phyloP scores from a whole-genome alignment of 2,797 vertebrate species.

The Crotalus adamanteus region DNA sequence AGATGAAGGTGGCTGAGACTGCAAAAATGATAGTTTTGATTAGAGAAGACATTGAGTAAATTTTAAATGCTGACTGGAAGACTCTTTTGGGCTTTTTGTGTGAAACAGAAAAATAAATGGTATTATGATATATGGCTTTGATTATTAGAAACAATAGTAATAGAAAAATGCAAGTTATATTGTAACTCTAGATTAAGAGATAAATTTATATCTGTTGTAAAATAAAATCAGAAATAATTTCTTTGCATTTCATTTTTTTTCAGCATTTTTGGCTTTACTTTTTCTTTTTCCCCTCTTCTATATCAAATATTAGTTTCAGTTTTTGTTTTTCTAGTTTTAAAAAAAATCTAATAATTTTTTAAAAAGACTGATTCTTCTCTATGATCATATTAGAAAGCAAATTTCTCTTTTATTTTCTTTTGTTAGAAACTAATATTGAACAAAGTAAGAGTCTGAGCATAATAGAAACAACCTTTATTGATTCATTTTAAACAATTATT shows the following conservation, averaged over 20 bases:
- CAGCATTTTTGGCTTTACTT: background rate
- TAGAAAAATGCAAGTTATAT: background rate
- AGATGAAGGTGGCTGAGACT: background rate
- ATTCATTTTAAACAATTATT: slow-evolving; percentile 64
- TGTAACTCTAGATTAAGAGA: background rate
- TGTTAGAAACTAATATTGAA: background rate
- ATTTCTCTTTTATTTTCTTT: background rate
- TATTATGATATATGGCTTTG: background rate
- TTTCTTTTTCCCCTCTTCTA: background rate
- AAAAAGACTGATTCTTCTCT: background rate
- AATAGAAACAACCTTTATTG: slow-evolving; percentile 49
- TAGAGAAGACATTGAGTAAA: background rate
- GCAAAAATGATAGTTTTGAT: background rate
- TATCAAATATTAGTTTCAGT: background rate
- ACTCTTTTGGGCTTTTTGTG: background rate
- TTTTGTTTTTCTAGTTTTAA: background rate
- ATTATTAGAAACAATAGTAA: background rate
- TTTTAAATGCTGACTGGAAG: background rate
- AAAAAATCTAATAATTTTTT: background rate
- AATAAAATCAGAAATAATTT: background rate
- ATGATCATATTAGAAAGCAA: slow-evolving; percentile 9
- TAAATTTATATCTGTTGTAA: background rate
- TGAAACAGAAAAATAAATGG: background rate
- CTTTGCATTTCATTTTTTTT: background rate
- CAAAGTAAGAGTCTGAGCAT: slow-evolving; percentile 28